Percentiles rank a stretch among this genome's conserved stretches.
Conservation (phyloP, 2,797 vertebrate genomes). For the Triplophysa bombifrons region DNA sequence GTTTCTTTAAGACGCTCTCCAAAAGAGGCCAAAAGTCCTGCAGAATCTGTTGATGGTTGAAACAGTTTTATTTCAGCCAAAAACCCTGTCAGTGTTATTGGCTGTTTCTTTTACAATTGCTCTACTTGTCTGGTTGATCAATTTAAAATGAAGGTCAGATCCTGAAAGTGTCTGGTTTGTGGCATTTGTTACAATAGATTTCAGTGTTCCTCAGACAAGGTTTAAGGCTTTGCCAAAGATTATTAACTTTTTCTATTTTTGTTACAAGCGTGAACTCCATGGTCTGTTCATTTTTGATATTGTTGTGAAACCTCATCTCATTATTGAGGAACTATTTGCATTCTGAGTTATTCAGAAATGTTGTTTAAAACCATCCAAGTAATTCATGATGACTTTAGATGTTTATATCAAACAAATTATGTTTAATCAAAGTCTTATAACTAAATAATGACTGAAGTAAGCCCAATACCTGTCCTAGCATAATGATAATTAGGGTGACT, state of each 20-base stretch:
- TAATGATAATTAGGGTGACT: no score
- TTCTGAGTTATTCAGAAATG: not conserved
- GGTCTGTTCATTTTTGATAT: not conserved
- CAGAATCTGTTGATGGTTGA: not conserved
- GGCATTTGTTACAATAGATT: constrained; percentile 1
- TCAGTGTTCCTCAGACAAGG: not conserved
- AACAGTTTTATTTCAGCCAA: not conserved
- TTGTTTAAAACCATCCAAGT: no score
- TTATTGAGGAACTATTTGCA: not conserved
- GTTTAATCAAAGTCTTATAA: no score
- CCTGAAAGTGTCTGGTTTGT: not conserved
- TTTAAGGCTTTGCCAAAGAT: not conserved
- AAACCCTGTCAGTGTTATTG: not conserved
- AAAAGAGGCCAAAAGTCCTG: not conserved
- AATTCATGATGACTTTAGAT: no score
- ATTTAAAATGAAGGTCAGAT: not conserved
- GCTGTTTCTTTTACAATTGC: not conserved
- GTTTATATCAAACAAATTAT: no score
- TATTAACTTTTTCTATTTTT: not conserved
- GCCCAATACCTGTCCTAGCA: no score
- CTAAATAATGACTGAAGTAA: no score
- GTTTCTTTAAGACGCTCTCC: not conserved
- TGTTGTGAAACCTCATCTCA: not conserved
- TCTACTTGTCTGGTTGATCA: not conserved
- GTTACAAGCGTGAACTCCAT: not conserved